Conservation (phyloP, 2,113 vertebrate genomes). For the Ictalurus punctatus region DNA sequence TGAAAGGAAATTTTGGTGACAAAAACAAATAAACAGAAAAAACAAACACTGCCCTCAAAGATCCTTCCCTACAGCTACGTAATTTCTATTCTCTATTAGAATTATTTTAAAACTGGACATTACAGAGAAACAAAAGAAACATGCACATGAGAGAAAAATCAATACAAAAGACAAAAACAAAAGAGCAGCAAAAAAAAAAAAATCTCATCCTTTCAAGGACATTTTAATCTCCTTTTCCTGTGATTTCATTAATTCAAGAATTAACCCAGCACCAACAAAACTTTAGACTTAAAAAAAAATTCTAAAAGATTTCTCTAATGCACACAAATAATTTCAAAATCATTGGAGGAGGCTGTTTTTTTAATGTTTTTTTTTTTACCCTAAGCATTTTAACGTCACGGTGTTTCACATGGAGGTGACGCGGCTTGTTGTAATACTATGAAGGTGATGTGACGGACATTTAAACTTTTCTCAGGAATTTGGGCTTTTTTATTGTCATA, state of each 20-base stretch:
- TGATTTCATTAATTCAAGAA: conserved; percentile 12
- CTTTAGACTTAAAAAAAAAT: conserved; percentile 40
- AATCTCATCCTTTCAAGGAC: conserved; percentile 31
- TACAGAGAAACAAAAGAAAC: conserved; percentile 62
- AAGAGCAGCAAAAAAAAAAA: conserved; percentile 70
- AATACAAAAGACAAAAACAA: conserved; percentile 55
- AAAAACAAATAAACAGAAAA: conserved; percentile 47
- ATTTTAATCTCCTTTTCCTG: conserved; percentile 56
- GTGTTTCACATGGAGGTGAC: not conserved
- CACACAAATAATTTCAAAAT: conserved; percentile 24
- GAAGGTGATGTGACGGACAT: not conserved
- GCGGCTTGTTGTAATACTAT: not conserved
- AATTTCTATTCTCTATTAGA: conserved; percentile 55
- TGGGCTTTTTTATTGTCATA: conserved; percentile 35
- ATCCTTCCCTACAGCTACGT: conserved; percentile 56
- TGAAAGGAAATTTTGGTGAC: not conserved
- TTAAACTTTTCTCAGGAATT: not conserved
- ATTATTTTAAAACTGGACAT: conserved; percentile 60
- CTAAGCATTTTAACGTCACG: not conserved
- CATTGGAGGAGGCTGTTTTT: not conserved
- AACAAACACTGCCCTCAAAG: conserved; percentile 44
- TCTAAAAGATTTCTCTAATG: conserved; percentile 22
- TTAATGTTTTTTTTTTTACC: not conserved
- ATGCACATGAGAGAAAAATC: conserved; percentile 47
- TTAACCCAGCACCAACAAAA: conserved; percentile 51